Percentiles rank a stretch among this genome's conserved stretches.
phyloP scores from a whole-genome alignment of 1,140 invertebrate species.

The Nylanderia fulva region DNA sequence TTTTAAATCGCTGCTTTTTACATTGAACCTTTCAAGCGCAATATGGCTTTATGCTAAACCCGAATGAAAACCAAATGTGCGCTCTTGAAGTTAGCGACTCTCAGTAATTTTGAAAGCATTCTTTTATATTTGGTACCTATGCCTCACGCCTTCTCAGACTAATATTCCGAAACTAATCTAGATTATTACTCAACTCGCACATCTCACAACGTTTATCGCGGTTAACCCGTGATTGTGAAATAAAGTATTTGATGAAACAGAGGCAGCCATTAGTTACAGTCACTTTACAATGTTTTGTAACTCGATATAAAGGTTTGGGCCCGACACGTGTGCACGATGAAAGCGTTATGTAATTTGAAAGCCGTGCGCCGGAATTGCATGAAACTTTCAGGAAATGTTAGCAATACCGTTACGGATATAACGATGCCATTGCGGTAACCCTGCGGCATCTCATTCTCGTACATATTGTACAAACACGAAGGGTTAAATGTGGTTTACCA shows the following conservation, averaged over 20 bases:
- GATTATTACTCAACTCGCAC: not conserved
- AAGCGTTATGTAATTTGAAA: conserved; percentile 57
- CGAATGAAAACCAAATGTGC: not conserved
- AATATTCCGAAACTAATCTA: too few relatives aligned
- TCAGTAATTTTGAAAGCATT: not conserved
- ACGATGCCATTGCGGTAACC: conserved; percentile 57
- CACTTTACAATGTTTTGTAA: conserved; percentile 23
- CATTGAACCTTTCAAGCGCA: not conserved
- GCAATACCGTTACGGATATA: conserved; percentile 62
- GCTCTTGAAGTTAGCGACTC: not conserved
- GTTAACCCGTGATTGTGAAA: not conserved
- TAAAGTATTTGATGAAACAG: not conserved
- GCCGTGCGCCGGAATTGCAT: conserved; percentile 56
- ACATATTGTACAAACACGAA: conserved; percentile 54
- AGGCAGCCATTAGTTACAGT: conserved; percentile 12
- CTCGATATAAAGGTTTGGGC: conserved; percentile 16
- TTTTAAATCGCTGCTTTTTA: not conserved
- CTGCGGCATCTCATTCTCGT: conserved; percentile 48
- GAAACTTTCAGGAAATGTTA: conserved; percentile 60
- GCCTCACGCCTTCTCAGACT: too few relatives aligned
- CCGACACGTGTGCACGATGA: conserved; percentile 37
- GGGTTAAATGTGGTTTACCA: conserved; percentile 63
- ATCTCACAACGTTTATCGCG: not conserved
- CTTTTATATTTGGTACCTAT: too few relatives aligned
- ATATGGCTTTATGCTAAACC: not conserved